A percentile compares a stretch with the other conserved stretches of the same genome.
These are phyloP conservation scores for Magallana ariakensis DNA, from an alignment of 1,140 invertebrate species.

Conservation along the genomic window DNA sequence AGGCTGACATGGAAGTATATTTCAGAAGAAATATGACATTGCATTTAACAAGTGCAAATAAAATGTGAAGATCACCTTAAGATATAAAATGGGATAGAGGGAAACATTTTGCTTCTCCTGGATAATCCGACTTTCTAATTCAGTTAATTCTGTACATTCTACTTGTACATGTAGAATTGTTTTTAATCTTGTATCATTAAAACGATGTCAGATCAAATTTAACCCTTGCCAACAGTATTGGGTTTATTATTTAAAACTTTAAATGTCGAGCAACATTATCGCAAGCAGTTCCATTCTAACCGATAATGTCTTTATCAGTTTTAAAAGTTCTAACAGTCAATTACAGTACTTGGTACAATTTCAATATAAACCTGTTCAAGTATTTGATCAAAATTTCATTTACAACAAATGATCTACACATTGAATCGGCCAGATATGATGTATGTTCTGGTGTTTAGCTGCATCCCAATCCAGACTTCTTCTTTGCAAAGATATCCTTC, in stretches of 20 bases:
- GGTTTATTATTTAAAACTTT: no score
- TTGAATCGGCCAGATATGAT: not conserved
- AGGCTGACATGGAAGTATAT: constrained; percentile 24
- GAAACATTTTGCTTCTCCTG: not conserved
- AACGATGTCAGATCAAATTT: no score
- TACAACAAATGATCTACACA: not conserved
- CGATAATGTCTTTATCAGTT: no score
- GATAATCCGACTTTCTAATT: no score
- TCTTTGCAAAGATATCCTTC: constrained; percentile 87
- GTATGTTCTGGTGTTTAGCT: constrained; percentile 38
- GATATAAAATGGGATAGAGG: not conserved
- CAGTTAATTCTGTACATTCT: no score
- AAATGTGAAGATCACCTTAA: not conserved
- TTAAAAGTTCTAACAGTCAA: no score
- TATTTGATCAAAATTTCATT: constrained; percentile 6
- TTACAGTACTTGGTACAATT: no score
- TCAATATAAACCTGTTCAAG: not conserved
- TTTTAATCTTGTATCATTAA: no score
- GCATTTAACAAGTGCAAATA: constrained; percentile 25
- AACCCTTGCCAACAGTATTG: no score
- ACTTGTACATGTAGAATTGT: no score
- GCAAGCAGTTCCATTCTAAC: no score
- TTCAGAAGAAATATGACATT: constrained; percentile 6
- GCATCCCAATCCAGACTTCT: constrained; percentile 75
- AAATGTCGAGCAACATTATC: no score